Percentiles rank a stretch among this genome's conserved stretches.
Conservation (phyloP, 64 coral and sea anemone species). For the Actinia equina region DNA sequence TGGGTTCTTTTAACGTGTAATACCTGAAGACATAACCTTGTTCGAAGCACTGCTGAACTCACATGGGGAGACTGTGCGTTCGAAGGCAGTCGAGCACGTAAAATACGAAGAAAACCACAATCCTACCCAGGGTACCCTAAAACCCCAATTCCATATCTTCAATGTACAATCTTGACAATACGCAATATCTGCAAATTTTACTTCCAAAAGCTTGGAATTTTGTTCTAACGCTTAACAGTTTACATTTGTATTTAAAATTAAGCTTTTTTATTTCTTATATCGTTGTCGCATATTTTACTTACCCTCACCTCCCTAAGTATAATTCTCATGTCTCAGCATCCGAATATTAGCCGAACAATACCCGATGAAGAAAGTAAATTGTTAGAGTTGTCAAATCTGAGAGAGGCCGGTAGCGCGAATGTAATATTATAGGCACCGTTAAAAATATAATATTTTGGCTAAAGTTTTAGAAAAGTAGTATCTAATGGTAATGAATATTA, state of each 20-base stretch:
- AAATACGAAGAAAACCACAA: not conserved
- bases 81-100: not conserved
- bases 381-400: too few relatives aligned
- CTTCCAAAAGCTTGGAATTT: not conserved
- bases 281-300: not conserved
- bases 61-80: not conserved
- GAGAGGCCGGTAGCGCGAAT: too few relatives aligned
- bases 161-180: not conserved
- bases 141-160: not conserved
- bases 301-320: not conserved
- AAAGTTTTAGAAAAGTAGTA: too few relatives aligned
- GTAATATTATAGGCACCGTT: too few relatives aligned
- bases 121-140: not conserved
- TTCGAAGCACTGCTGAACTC: not conserved
- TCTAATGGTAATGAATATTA: too few relatives aligned
- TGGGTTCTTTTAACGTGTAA: not conserved
- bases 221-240: not conserved
- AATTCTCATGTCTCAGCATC: not conserved
- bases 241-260: not conserved
- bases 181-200: not conserved
- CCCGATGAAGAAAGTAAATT: not conserved
- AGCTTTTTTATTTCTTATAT: not conserved
- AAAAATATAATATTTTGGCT: too few relatives aligned
- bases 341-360: not conserved
- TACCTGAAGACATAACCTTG: not conserved